Evolutionary conservation across 2,113 vertebrate species (phyloP), one percentile per base, ranked within the genome.

Genomic region (Heptranchias perlo): DNA sequence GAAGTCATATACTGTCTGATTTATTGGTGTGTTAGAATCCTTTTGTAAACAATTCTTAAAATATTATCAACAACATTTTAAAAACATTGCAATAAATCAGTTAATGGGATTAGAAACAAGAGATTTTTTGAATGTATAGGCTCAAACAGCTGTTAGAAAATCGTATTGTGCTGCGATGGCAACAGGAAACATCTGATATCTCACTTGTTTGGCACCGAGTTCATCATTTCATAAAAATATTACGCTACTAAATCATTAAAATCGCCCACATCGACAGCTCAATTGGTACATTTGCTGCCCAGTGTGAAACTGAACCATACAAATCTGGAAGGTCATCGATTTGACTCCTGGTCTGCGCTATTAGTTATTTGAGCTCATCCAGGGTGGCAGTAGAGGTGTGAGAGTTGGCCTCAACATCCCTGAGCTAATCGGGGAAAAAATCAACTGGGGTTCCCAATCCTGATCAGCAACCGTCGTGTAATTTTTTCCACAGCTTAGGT

Each of bases 21-120:
- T 95, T 95, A 95, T 69, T 58, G 44, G 25, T 35, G 65, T 4
- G 16, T 69, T 44, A 69, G 23, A 95, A 95, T 31, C 25, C 64
- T 95, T 95, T 35, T 73, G 65, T 95, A 95, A 67, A 95, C 94
- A 49, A 35, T 73, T 67, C 94, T 14, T 67, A 49, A 73, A 64
- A 69, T 95, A 95, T 73, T 52, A 95, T 49, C 62, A 95, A 67
- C 94, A 95, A 14, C 44, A 31, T 73, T 95, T 52, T 49, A 95
- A 95, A 65, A 95, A 67, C 39, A 95, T 4, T 16, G 64, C 94
- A 67, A 95, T 67, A 93, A 93, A 93, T 93, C 89, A 93, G 89
- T 61, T 3, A n/a, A 65, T 95, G 39, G 94, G 64, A 69, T 95
- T 52, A 31, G 65, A 62, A 95, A 47, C 25, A 67, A 73, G 93